Conservation (phyloP, 2,113 vertebrate genomes). For the Anseranas semipalmata region DNA sequence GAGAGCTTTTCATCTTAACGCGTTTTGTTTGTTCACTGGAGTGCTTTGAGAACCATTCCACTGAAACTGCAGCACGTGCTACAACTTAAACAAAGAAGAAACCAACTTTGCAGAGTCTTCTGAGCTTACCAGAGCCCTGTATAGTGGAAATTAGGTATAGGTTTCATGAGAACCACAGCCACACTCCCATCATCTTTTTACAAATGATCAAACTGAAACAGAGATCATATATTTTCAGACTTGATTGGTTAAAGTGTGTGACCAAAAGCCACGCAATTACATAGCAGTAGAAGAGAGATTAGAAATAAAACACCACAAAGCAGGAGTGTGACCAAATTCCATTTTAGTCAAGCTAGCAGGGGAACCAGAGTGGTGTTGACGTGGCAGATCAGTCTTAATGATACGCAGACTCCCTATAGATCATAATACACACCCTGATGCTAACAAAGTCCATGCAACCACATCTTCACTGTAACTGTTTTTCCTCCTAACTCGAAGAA, state of each 20-base stretch:
- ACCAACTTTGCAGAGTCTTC: neutral
- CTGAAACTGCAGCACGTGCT: neutral
- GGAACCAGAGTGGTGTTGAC: neutral
- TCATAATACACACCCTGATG: neutral
- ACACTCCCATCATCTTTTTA: neutral
- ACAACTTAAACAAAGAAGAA: neutral
- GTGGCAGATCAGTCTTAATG: neutral
- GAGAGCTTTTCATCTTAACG: neutral
- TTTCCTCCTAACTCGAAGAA: neutral
- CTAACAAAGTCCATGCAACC: neutral
- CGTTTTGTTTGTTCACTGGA: neutral
- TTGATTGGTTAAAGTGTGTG: neutral
- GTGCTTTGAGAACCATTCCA: neutral
- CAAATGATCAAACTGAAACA: neutral
- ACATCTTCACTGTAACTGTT: neutral
- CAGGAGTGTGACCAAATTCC: neutral
- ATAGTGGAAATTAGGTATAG: neutral
- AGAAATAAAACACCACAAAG: neutral
- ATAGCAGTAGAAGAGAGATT: neutral
- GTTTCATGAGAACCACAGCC: neutral
- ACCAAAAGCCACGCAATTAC: neutral
- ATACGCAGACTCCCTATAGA: neutral
- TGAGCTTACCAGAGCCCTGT: neutral
- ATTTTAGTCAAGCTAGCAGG: neutral
- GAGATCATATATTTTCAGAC: neutral